Evolutionary conservation across 1,140 invertebrate species (phyloP).

Genomic region (Polypedilum pembai): DNA sequence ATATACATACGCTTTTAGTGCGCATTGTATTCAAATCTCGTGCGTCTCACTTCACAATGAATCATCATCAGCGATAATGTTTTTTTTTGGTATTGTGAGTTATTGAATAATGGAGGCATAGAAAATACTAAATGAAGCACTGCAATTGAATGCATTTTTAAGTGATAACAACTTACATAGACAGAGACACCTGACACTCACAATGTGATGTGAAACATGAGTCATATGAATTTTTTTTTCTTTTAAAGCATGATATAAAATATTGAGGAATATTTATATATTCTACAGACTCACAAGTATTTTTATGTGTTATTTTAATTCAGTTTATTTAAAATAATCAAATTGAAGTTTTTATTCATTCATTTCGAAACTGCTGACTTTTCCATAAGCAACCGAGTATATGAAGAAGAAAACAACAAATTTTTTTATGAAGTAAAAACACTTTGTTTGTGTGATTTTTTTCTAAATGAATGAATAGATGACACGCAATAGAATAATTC

Average conservation of each 20-base stretch:
- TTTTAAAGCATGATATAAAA: not conserved
- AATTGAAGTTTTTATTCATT: too few species aligned
- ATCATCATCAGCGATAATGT: not conserved
- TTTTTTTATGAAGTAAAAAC: too few species aligned
- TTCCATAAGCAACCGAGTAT: too few species aligned
- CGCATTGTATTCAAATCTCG: not conserved
- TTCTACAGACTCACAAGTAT: too few species aligned
- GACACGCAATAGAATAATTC: too few species aligned
- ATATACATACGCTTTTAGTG: not conserved
- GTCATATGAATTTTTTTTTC: not conserved
- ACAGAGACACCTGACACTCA: not conserved
- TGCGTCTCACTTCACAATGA: not conserved
- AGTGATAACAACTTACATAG: not conserved
- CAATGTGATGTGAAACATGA: not conserved
- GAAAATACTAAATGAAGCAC: not conserved
- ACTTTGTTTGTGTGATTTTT: too few species aligned
- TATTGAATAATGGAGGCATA: not conserved
- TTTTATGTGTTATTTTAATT: too few species aligned
- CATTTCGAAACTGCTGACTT: too few species aligned
- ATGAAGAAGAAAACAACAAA: too few species aligned
- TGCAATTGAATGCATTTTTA: not conserved
- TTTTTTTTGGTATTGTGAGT: not conserved
- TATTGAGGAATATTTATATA: too few species aligned
- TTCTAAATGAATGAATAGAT: too few species aligned
- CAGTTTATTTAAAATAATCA: too few species aligned